A percentile compares a stretch with the other conserved stretches of the same genome.
phyloP scores from a whole-genome alignment of 2,113 vertebrate genomes.

The Alectura lathami region DNA sequence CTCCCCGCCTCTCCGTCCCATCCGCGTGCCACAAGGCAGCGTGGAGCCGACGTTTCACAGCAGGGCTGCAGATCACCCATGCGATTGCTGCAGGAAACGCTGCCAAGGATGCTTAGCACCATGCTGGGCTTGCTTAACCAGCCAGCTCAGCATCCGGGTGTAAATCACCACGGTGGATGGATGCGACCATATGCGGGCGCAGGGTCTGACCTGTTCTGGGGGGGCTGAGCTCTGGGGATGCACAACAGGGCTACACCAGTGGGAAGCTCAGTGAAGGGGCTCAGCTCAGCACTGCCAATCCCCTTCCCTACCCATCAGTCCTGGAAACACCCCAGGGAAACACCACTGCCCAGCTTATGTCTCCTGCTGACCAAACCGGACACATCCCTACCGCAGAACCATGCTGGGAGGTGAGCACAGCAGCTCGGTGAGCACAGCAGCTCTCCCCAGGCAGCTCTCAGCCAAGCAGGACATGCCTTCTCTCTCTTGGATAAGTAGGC shows the following conservation, averaged over 20 bases:
- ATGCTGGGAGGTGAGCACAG: not conserved
- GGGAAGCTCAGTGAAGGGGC: not conserved
- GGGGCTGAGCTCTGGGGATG: not conserved
- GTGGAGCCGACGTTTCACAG: not conserved
- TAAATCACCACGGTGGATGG: accelerated
- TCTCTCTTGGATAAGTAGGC: accelerated
- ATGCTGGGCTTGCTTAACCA: not conserved
- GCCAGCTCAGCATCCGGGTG: not conserved
- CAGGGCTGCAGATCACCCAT: not conserved
- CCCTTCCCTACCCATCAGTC: not conserved
- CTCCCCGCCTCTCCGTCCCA: not conserved
- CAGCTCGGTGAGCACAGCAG: not conserved
- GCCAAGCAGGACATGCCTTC: accelerated
- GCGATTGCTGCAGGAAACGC: accelerated
- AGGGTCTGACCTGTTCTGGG: not conserved
- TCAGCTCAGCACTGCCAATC: not conserved
- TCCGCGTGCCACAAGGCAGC: not conserved
- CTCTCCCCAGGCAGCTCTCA: accelerated
- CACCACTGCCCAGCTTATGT: not conserved
- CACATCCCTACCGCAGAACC: not conserved
- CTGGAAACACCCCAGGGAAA: not conserved
- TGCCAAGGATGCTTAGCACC: slow-evolving; percentile 6
- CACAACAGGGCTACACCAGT: accelerated
- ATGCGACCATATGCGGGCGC: accelerated
- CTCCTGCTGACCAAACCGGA: slow-evolving; percentile 20